Conservation (phyloP, 1,140 invertebrate genomes). For the Lepidurus apus region DNA sequence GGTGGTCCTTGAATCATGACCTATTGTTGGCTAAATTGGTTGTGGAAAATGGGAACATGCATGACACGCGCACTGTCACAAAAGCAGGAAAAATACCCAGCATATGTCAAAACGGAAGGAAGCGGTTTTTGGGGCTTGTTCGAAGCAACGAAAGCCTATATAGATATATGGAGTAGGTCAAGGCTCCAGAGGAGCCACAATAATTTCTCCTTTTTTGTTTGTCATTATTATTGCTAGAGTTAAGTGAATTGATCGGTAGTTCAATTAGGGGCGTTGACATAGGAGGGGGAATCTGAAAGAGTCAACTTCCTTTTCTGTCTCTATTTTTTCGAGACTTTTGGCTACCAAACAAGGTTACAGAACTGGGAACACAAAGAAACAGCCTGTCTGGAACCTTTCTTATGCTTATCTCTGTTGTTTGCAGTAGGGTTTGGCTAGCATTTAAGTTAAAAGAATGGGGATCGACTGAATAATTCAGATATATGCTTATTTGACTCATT, state of each 20-base stretch:
- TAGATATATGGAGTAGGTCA: neutral
- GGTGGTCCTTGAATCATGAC: no score
- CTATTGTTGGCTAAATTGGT: no score
- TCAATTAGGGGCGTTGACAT: constrained; percentile 13
- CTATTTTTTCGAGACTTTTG: neutral
- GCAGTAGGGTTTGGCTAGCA: neutral
- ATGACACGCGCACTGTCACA: neutral
- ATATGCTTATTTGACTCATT: neutral
- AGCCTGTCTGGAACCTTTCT: neutral
- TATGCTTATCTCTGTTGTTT: constrained; percentile 3
- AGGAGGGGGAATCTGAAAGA: neutral
- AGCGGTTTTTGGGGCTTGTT: neutral
- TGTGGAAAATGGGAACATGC: neutral
- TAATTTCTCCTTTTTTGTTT: neutral
- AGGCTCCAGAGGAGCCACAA: neutral
- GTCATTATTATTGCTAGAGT: neutral
- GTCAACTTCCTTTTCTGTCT: constrained; percentile 7
- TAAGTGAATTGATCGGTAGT: neutral
- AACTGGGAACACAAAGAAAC: neutral
- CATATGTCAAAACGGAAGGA: constrained; percentile 2
- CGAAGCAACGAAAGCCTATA: neutral
- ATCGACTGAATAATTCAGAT: neutral
- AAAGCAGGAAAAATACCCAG: neutral
- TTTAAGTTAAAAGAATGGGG: neutral
- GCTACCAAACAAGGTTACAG: neutral